Base-by-base conservation (phyloP, 2,113 vertebrate genomes). In the Choloepus hoffmanni region DNA sequence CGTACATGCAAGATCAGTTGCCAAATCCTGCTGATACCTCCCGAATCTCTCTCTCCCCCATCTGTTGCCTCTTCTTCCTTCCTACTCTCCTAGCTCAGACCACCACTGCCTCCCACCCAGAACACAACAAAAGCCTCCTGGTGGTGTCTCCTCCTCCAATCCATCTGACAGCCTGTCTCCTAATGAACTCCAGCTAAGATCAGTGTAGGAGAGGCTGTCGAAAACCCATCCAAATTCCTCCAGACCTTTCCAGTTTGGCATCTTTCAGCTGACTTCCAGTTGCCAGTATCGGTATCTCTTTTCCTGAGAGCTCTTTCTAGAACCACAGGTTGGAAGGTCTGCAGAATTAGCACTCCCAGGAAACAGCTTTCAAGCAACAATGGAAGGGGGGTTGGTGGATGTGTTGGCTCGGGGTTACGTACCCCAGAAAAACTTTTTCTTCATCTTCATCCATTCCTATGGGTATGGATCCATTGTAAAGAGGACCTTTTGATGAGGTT, bases 41-140 rank as follows among this genome's bases (percentile, higher is more conserved):
- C 91, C 89, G 81, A 82, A 92, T 96, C 95, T 95, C 94, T 95
- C 65, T 85, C 90, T 92, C 76, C 77, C 72, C 93, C 95, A 97
- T 96, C 95, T 97, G 96, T 96, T 10, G 4, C 89, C 90, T 95
- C 89, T 82, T 95, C 89, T 92, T 85, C 76, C 85, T 82, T 93
- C 40, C 40, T 50, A 87, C 36, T 85, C 55, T 96, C 48, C 77
- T 81, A 91, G 68, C 85, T 89, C 73, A 62, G n/a, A 78, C 11
- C 40, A 81, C 88, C 62, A 68, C 50, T 0, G 0, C 58, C n/a
- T 89, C 74, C 92, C 36, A 65, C 53, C 78, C 86, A 85, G 84
- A 77, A 30, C n/a, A 86, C 7, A 89, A 84, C 74, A 84, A 93
- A 93, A 91, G 87, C 55, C 70, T 88, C 83, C 45, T 90, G 3